Evolutionary conservation across 1,140 invertebrate species (phyloP).

Genomic region (Belonocnema kinseyi): DNA sequence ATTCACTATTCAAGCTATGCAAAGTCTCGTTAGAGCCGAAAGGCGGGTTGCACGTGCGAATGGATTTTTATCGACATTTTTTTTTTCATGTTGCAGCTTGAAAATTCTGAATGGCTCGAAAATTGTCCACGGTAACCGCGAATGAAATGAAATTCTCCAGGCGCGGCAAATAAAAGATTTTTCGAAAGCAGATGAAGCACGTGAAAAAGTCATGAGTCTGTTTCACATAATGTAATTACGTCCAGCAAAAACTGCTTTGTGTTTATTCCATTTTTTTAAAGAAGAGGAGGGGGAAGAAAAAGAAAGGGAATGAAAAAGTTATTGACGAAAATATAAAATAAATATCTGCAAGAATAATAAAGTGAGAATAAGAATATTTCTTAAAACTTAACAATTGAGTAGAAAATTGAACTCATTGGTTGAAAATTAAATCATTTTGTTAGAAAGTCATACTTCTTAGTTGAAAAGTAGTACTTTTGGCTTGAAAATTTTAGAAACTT

Average conservation of each 20-base stretch:
- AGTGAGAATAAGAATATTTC: too few relatives aligned
- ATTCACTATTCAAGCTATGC: conserved; percentile 61
- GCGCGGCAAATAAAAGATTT: not conserved
- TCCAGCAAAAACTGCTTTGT: conserved; percentile 19
- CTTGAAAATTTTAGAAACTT: too few relatives aligned
- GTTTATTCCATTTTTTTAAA: not conserved
- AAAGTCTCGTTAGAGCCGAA: conserved; percentile 58
- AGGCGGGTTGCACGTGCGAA: conserved; percentile 50
- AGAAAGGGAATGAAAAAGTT: too few relatives aligned
- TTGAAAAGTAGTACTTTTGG: too few relatives aligned
- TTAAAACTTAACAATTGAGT: too few relatives aligned
- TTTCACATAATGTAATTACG: conserved; percentile 17
- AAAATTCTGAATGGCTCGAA: conserved; percentile 17
- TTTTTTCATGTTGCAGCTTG: not conserved
- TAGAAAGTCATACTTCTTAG: too few relatives aligned
- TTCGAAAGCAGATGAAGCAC: conserved; percentile 6
- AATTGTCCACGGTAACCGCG: conserved; percentile 13
- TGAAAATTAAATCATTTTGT: too few relatives aligned
- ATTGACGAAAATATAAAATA: too few relatives aligned
- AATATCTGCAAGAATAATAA: too few relatives aligned
- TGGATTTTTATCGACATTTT: conserved; percentile 39
- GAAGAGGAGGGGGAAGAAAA: too few relatives aligned
- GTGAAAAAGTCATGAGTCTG: conserved; percentile 15
- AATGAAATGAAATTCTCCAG: conserved; percentile 29
- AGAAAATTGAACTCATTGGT: too few relatives aligned